A percentile compares a stretch with the other conserved stretches of the same genome.
Evolutionary conservation across 2,888 invertebrate species (phyloP).

Genomic region (Drosophila cracens): DNA sequence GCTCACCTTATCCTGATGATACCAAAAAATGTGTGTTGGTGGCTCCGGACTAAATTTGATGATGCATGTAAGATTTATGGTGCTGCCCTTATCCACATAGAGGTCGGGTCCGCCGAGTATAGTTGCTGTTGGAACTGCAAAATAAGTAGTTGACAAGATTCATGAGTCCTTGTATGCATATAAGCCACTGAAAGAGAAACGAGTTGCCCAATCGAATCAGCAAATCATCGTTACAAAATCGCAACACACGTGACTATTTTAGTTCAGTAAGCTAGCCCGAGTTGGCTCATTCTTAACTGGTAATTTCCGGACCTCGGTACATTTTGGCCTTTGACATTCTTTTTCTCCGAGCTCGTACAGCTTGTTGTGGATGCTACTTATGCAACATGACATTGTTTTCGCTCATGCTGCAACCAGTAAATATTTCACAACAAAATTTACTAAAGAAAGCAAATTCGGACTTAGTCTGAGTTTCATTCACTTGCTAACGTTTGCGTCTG

Average conservation of each 20-base stretch:
- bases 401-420: constrained; percentile 21
- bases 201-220: constrained; percentile 15
- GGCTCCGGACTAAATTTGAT: constrained; percentile 93
- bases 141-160: constrained; percentile 24
- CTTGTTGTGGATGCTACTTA: constrained; percentile 35
- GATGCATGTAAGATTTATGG: constrained; percentile 93
- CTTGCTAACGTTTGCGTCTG: not conserved
- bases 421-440: constrained; percentile 9
- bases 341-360: not conserved
- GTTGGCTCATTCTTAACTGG: constrained; percentile 26
- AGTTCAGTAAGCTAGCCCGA: constrained; percentile 23
- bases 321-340: constrained; percentile 3
- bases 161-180: constrained; percentile 3
- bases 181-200: not conserved
- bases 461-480: not conserved
- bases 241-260: constrained; percentile 31
- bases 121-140: constrained; percentile 91
- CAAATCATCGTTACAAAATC: constrained; percentile 34
- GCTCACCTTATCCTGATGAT: constrained; percentile 96
- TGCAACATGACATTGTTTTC: constrained; percentile 35
- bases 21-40: constrained; percentile 97
- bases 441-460: not conserved
- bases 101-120: constrained; percentile 92
- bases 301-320: constrained; percentile 4
- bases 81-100: constrained; percentile 92